phyloP scores from a whole-genome alignment of 2,888 invertebrate species.

The Cancer borealis region DNA sequence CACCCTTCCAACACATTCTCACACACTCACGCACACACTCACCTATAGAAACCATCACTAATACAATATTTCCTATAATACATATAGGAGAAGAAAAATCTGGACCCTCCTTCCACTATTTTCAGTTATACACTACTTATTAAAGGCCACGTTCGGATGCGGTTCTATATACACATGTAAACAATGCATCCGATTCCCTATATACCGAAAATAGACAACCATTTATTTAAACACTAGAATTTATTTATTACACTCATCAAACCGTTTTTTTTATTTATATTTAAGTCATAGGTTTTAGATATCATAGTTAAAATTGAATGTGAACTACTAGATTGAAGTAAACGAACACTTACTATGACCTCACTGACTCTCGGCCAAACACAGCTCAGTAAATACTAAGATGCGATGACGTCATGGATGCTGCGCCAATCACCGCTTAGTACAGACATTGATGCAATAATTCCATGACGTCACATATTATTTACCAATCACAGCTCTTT shows the following conservation, averaged over 20 bases:
- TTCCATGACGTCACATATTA: neutral
- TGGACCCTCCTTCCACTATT: neutral
- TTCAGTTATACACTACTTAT: constrained; percentile 16
- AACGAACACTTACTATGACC: neutral
- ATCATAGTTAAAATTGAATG: neutral
- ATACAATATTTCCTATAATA: neutral
- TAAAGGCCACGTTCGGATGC: neutral
- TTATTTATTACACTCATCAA: neutral
- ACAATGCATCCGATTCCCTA: neutral
- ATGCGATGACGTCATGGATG: neutral
- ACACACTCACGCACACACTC: neutral
- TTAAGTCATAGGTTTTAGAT: neutral
- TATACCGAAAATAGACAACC: no score
- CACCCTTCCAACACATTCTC: neutral
- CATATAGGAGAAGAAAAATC: neutral
- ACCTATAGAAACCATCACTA: neutral
- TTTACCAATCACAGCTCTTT: neutral
- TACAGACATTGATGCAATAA: neutral
- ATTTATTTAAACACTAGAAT: neutral
- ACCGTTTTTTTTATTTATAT: neutral
- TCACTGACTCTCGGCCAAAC: neutral
- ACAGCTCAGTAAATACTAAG: neutral
- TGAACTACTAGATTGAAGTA: neutral
- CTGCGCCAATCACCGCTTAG: neutral
- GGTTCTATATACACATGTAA: neutral